Conservation (phyloP, 2,888 invertebrate genomes). For the Erebia aethiops region DNA sequence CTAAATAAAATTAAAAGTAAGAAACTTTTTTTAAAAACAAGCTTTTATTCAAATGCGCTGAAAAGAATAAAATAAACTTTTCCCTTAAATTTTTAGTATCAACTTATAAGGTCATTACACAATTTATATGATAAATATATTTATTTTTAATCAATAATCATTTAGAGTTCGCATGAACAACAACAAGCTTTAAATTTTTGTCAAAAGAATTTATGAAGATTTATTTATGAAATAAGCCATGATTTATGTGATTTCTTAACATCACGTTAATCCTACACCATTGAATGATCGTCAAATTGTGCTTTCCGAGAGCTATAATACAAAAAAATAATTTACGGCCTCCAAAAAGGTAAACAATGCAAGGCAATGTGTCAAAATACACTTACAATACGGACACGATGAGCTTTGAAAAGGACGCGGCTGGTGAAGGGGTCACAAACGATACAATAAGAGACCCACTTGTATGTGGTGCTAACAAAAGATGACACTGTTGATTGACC, state of each 20-base stretch:
- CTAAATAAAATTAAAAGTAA: too few relatives aligned
- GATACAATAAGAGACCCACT: conserved; percentile 55
- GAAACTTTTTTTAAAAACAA: too few relatives aligned
- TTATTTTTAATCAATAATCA: background rate
- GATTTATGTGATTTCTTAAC: conserved; percentile 59
- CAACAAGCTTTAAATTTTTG: background rate
- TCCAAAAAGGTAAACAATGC: conserved; percentile 72
- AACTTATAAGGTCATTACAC: too few relatives aligned
- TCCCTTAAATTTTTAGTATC: too few relatives aligned
- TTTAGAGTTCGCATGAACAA: background rate
- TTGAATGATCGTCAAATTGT: conserved; percentile 68
- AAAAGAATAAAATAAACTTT: too few relatives aligned
- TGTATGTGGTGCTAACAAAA: conserved; percentile 43
- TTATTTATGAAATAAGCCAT: too few relatives aligned
- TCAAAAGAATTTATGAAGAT: too few relatives aligned
- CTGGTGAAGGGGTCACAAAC: conserved; percentile 39
- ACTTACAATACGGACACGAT: conserved; percentile 63
- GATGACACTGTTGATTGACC: conserved; percentile 48
- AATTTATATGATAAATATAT: too few relatives aligned
- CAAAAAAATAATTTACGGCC: conserved; percentile 70
- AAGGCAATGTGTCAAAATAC: conserved; percentile 80
- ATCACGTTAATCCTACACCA: conserved; percentile 64
- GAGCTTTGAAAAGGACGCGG: conserved; percentile 48
- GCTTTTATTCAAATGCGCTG: too few relatives aligned
- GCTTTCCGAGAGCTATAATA: conserved; percentile 45